Evolutionary conservation across 2,113 vertebrate genomes (phyloP).

Genomic region (Emydocephalus ijimae): DNA sequence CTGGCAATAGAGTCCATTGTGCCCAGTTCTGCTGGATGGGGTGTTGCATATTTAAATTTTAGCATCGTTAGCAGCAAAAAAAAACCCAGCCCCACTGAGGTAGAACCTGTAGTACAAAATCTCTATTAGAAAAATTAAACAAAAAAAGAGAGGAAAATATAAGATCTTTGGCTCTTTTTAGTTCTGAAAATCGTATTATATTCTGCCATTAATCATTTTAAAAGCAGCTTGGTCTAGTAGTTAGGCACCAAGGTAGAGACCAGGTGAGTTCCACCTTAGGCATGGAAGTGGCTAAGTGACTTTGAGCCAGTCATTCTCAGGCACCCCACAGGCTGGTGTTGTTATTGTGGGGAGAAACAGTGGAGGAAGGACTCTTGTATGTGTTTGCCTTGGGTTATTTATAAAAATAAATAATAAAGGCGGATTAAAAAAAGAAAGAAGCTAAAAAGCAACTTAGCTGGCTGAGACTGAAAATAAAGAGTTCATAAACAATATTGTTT

Average conservation of each 20-base stretch:
- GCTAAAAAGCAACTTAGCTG: background rate
- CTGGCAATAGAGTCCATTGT: slow-evolving; percentile 77
- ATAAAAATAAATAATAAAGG: background rate
- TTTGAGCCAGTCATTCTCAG: too few species aligned
- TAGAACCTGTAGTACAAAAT: background rate
- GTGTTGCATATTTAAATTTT: slow-evolving; percentile 88
- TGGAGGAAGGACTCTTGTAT: background rate
- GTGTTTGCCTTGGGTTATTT: background rate
- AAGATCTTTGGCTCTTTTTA: background rate
- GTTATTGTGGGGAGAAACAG: too few species aligned
- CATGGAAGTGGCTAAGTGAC: too few species aligned
- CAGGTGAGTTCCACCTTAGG: background rate
- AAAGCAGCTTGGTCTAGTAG: background rate
- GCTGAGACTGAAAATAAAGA: background rate
- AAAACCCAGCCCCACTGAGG: background rate
- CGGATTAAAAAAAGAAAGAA: too few species aligned
- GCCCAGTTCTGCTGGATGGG: slow-evolving; percentile 58
- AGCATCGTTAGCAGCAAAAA: slow-evolving; percentile 72
- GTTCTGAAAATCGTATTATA: background rate
- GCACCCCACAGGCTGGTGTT: too few species aligned
- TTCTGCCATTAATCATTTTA: background rate
- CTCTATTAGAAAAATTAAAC: background rate
- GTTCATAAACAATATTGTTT: background rate
- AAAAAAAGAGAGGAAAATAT: background rate
- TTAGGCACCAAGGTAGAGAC: background rate